Evolutionary conservation across 2,113 vertebrate species (phyloP), one percentile per base, ranked within the genome.

Genomic region (Mesembrinibis cayennensis): DNA sequence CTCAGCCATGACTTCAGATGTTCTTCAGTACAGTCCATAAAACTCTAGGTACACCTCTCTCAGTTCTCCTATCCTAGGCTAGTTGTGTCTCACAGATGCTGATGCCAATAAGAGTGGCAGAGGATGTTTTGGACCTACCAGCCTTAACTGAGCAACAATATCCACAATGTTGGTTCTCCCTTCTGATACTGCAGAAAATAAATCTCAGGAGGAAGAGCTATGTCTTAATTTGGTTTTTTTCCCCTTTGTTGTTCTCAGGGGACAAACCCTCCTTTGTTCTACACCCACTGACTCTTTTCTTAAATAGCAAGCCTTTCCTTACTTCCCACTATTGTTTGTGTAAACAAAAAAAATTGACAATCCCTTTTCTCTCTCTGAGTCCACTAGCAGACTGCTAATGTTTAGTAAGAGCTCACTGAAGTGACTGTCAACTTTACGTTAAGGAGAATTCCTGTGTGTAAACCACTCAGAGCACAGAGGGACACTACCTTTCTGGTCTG

Each of bases 81-180:
- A 30, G 25, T 34, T 58, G 38, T 67, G 30, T 82, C 47, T 81
- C 30, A 44, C 6, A 38, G 55, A 53, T 69, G 22, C 36, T 82
- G 27, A 21, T 47, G 22, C 38, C 50, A 67, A 0, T 11, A 59
- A 32, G 65, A 82, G 67, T 40, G 30, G 40, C 50, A 45, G 32
- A 44, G 30, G 58, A 17, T 74, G 16, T 79, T 90, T 88, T 4
- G 1, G 13, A 49, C 14, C 29, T 69, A 3, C 16, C 40, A 27
- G 25, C 63, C 71, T 70, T 77, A 89, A 47, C 26, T n/a, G 15
- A 88, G 16, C 25, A 58, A 16, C 17, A n/a, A 32, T 58, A 2
- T n/a, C n/a, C 1, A 0, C n/a, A 32, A 0, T 36, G 11, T 25
- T 86, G n/a, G 4, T 83, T 95, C n/a, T 88, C 5, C 29, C 6